phyloP scores from a whole-genome alignment of 2,888 invertebrate species.

The Nasonia oneida region DNA sequence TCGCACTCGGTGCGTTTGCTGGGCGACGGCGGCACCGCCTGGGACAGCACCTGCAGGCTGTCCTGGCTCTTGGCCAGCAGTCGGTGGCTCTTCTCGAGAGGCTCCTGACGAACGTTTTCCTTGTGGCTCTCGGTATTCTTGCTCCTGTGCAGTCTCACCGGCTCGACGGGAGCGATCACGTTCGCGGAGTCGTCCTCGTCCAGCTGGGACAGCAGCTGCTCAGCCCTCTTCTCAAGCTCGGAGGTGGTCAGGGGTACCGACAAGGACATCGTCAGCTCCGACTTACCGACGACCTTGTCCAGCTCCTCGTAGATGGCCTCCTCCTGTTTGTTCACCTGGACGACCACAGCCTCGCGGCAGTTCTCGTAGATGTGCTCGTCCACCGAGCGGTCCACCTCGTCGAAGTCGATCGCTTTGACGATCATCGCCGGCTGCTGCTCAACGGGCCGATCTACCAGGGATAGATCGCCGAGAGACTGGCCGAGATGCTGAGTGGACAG shows the following conservation, averaged over 20 bases:
- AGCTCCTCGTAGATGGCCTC: constrained; percentile 70
- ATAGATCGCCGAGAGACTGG: constrained; percentile 77
- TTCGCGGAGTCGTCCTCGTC: constrained; percentile 75
- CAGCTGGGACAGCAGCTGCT: constrained; percentile 73
- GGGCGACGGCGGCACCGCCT: background rate
- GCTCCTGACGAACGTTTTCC: constrained; percentile 31
- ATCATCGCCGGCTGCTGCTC: constrained; percentile 64
- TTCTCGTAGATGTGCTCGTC: constrained; percentile 74
- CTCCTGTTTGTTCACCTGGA: constrained; percentile 64
- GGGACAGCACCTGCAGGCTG: constrained; percentile 59
- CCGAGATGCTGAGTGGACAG: constrained; percentile 73
- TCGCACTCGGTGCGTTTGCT: constrained; percentile 65
- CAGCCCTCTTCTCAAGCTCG: constrained; percentile 74
- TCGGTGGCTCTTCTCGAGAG: constrained; percentile 64
- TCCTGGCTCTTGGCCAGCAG: constrained; percentile 70
- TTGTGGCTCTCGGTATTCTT: constrained; percentile 58
- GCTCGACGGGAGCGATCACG: constrained; percentile 48
- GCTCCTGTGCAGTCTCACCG: constrained; percentile 66
- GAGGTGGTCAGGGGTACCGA: constrained; percentile 73
- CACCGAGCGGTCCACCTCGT: constrained; percentile 73
- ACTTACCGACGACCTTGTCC: constrained; percentile 68
- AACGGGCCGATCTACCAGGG: constrained; percentile 73
- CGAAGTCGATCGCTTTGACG: constrained; percentile 65
- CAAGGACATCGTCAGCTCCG: constrained; percentile 69
- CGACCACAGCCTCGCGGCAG: constrained; percentile 68